Evolutionary conservation across 2,888 invertebrate genomes (phyloP), one percentile per base, ranked within the genome.

Genomic region (Hermaeophaga mercurialis): DNA sequence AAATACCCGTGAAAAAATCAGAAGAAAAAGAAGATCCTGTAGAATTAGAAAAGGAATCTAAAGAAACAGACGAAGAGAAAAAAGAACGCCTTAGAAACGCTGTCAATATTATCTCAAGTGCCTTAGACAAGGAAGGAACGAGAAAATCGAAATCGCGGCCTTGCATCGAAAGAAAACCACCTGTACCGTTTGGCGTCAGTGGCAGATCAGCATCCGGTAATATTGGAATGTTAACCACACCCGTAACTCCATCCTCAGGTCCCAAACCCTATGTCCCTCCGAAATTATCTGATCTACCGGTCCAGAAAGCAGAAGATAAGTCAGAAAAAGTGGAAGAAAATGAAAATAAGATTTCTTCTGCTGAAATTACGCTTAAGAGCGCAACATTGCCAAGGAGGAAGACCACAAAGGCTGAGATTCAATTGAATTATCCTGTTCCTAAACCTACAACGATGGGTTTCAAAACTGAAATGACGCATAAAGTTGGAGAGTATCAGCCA

Each of bases 61-160:
- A 60, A 43, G 68, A 70, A 64, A 64, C 66, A 63, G 69, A 69
- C 12, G 63, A 76, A 73, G 81, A 74, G 68, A 80, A 81, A 74
- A 80, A 81, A 66, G 78, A 79, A 66, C 81, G 82, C 80, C 82
- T 76, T 75, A 85, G 85, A 71, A 87, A 86, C 66, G 89, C 89
- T 1, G 83, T 88, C 49, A 86, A 85, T 71, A 87, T 89, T 68
- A 89, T 89, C 63, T 85, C 88, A 61, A 84, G 85, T 73, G 88
- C 87, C 66, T 85, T 89, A 70, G 77, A 77, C 61, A 77, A 77
- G 64, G 76, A 77, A 56, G 78, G 78, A 38, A 70, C 78, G 7
- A 70, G 78, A 55, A 79, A 78, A 69, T 78, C 77, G 5, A 78
- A 77, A 67, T 78, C 78, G 2, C 65, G 77, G 34, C 78, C 78